Evolutionary conservation across 2,113 vertebrate genomes (phyloP).

Genomic region (Panthera leo): DNA sequence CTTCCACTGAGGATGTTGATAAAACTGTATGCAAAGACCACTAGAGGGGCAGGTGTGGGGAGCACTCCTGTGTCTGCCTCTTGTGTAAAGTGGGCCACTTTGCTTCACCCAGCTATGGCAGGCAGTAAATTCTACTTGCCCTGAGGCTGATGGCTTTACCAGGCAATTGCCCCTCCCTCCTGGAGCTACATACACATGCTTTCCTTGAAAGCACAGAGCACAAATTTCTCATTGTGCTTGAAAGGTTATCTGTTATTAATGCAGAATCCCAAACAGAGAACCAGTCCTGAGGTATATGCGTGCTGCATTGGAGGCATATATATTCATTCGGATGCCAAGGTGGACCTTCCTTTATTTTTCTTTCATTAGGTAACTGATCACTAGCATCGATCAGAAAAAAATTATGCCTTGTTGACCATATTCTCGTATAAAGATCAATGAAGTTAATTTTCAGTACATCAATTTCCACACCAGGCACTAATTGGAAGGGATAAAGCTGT

Average conservation of each 20-base stretch:
- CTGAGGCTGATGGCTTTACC: neutral
- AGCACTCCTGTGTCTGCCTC: too few species aligned
- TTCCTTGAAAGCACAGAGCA: neutral
- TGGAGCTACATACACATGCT: neutral
- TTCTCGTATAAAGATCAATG: slow-evolving; percentile 51
- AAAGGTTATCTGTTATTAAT: neutral
- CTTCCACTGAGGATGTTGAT: neutral
- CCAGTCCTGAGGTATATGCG: too few species aligned
- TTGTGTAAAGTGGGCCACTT: neutral
- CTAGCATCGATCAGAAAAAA: slow-evolving; percentile 57
- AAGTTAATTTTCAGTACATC: slow-evolving; percentile 24
- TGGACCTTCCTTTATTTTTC: neutral
- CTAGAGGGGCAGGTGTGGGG: neutral
- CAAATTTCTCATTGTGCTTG: neutral
- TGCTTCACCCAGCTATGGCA: neutral
- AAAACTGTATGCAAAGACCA: neutral
- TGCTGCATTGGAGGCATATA: neutral
- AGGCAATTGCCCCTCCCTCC: neutral
- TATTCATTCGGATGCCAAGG: neutral
- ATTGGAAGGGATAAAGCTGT: neutral
- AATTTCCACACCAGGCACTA: neutral
- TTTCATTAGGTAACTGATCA: slow-evolving; percentile 51
- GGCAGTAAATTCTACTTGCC: neutral
- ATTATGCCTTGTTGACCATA: slow-evolving; percentile 34
- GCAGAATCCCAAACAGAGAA: neutral